These are phyloP conservation scores for Echiichthys vipera DNA, from an alignment of 2,797 vertebrate genomes.

Conservation along the genomic window DNA sequence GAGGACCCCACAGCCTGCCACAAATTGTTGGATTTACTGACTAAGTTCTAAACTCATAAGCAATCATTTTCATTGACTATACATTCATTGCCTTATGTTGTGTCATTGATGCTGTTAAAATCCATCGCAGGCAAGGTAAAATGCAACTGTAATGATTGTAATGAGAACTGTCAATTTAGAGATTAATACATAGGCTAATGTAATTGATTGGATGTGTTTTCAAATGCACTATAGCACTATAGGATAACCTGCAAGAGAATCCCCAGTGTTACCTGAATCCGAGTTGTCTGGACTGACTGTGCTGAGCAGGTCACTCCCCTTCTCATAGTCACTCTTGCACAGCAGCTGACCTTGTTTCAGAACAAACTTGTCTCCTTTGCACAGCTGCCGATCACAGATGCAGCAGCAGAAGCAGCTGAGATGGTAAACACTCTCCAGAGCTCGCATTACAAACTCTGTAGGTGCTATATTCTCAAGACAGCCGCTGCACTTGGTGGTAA, in stretches of 20 bases:
- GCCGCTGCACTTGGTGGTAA: conserved; percentile 92
- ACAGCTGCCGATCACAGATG: conserved; percentile 92
- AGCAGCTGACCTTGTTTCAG: conserved; percentile 95
- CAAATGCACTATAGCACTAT: not conserved
- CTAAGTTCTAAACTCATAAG: too few species aligned
- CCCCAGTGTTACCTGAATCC: conserved; percentile 87
- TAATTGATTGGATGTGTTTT: not conserved
- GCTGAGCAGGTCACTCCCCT: conserved; percentile 90
- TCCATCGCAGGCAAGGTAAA: not conserved
- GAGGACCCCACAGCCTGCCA: too few species aligned
- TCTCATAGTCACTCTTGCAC: conserved; percentile 94
- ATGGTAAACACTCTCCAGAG: conserved; percentile 94
- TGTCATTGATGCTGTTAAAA: too few species aligned
- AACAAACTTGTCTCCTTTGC: conserved; percentile 95
- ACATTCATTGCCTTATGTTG: too few species aligned
- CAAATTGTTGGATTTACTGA: too few species aligned
- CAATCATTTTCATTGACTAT: too few species aligned
- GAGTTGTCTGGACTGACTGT: conserved; percentile 91
- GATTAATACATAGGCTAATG: not conserved
- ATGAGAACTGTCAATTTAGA: not conserved
- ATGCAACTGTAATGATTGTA: not conserved
- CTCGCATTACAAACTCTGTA: conserved; percentile 95
- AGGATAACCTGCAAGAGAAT: not conserved
- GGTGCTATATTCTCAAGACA: conserved; percentile 94
- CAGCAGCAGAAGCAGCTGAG: conserved; percentile 96